These are phyloP conservation scores for Lethrus apterus DNA, from an alignment of 1,140 invertebrate species.

Conservation along the genomic window DNA sequence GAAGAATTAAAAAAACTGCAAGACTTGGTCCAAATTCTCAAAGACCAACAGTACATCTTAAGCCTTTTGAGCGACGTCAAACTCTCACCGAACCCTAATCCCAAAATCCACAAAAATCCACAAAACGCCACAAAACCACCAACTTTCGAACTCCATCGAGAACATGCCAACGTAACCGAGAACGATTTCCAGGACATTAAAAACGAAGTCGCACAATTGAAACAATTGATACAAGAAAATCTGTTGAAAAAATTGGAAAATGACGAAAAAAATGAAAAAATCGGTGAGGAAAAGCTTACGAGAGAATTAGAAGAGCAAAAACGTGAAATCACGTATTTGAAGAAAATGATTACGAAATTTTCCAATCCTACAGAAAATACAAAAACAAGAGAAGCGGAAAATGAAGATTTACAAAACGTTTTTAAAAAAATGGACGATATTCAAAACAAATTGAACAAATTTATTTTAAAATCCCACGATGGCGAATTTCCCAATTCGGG, in stretches of 20 bases:
- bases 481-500: too few relatives aligned
- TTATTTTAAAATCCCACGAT: too few relatives aligned
- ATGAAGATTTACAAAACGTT: neutral
- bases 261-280: constrained; percentile 7
- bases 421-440: neutral
- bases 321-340: too few relatives aligned
- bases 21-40: constrained; percentile 27
- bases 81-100: constrained; percentile 1
- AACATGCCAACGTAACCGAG: too few relatives aligned
- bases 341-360: too few relatives aligned
- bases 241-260: neutral
- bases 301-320: neutral
- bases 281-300: neutral
- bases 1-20: constrained; percentile 30
- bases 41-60: constrained; percentile 29
- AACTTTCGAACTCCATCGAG: too few relatives aligned
- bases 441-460: too few relatives aligned
- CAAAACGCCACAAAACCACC: too few relatives aligned
- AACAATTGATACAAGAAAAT: constrained; percentile 1
- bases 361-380: neutral
- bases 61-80: constrained; percentile 13
- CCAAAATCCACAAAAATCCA: too few relatives aligned
- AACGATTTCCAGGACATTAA: too few relatives aligned
- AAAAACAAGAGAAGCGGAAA: neutral
- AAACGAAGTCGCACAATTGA: constrained; percentile 3